These are phyloP conservation scores for Trichacis sp. DNA, from an alignment of 2,888 invertebrate species.

Conservation along the genomic window DNA sequence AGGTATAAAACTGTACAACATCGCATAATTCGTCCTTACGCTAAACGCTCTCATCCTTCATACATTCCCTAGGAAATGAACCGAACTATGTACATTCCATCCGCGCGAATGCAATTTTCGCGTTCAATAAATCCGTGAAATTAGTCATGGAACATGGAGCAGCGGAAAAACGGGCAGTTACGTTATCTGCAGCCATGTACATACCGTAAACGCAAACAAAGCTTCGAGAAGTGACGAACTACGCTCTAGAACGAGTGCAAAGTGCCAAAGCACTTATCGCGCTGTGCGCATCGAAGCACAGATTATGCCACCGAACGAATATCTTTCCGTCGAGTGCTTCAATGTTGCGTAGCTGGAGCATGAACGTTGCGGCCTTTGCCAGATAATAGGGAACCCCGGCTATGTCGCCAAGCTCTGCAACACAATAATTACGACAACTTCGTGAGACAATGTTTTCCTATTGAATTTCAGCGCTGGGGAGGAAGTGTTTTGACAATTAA, in stretches of 20 bases:
- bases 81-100: background rate
- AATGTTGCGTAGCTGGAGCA: conserved; percentile 11
- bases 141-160: background rate
- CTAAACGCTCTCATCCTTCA: background rate
- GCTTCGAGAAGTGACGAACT: background rate
- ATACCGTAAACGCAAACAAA: background rate
- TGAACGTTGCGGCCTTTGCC: conserved; percentile 39
- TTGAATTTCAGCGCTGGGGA: no score
- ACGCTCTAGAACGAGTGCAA: background rate
- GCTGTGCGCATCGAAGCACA: conserved; percentile 4
- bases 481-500: no score
- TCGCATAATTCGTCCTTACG: background rate
- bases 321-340: conserved; percentile 1
- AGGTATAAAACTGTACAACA: conserved; percentile 4
- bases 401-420: conserved; percentile 67
- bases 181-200: conserved; percentile 1
- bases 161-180: background rate
- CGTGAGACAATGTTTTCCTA: conserved; percentile 47
- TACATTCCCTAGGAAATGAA: background rate
- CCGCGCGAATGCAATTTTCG: background rate
- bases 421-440: conserved; percentile 46
- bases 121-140: conserved; percentile 1
- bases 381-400: conserved; percentile 55
- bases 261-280: background rate
- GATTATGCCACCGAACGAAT: background rate